phyloP scores from a whole-genome alignment of 2,888 invertebrate species.

The Pyrrhia umbra region DNA sequence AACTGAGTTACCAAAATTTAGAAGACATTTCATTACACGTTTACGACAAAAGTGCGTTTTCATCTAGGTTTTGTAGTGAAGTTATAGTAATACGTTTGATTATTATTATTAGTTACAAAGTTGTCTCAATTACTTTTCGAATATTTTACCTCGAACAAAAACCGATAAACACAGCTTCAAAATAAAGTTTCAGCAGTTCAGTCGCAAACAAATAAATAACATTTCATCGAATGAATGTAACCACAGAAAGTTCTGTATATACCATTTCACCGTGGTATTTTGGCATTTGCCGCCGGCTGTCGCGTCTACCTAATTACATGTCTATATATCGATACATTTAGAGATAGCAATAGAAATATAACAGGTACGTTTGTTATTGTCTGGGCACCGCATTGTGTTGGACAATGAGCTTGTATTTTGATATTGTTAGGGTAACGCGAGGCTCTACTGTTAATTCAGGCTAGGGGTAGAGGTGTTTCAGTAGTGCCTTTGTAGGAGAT shows the following conservation, averaged over 20 bases:
- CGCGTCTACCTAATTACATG: slow-evolving; percentile 36
- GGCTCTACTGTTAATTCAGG: slow-evolving; percentile 27
- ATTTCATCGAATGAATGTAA: slow-evolving; percentile 37
- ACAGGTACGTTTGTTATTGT: slow-evolving; percentile 16
- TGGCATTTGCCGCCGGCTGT: slow-evolving; percentile 47
- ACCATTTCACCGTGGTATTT: slow-evolving; percentile 25
- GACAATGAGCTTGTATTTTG: slow-evolving; percentile 33
- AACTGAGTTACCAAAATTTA: too few relatives aligned
- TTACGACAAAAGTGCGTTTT: too few relatives aligned
- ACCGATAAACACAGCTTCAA: background rate
- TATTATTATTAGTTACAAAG: too few relatives aligned
- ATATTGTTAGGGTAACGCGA: slow-evolving; percentile 14
- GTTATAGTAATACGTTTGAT: too few relatives aligned
- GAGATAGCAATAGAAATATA: slow-evolving; percentile 18
- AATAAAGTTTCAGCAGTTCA: background rate
- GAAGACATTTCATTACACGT: too few relatives aligned
- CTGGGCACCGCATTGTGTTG: slow-evolving; percentile 10
- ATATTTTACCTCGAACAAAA: background rate
- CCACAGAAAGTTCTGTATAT: slow-evolving; percentile 29
- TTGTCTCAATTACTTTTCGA: background rate
- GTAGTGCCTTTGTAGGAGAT: background rate
- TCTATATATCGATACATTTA: slow-evolving; percentile 26
- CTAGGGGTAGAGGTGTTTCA: slow-evolving; percentile 15
- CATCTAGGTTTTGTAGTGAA: too few relatives aligned
- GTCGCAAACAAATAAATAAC: slow-evolving; percentile 20